Evolutionary conservation across 2,888 invertebrate genomes (phyloP).

Genomic region (Thecocarcelia acutangulata): DNA sequence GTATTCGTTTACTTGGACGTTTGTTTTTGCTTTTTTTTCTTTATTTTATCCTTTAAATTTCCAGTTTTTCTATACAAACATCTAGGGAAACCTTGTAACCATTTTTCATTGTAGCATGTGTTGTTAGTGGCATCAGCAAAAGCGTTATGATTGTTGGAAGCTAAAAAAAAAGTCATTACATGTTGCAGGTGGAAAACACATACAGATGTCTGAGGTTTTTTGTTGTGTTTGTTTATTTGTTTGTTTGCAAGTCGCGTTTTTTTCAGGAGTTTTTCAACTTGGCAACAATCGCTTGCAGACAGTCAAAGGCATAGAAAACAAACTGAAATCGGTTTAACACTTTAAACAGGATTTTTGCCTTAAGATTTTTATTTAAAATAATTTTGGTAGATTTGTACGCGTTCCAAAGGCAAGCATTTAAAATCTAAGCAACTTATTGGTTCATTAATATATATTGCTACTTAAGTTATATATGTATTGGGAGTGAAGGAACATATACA

Average conservation of each 20-base stretch:
- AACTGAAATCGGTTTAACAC: conserved; percentile 51
- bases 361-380: conserved; percentile 24
- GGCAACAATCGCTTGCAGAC: conserved; percentile 15
- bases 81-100: conserved; percentile 67
- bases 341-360: conserved; percentile 17
- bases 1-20: conserved; percentile 15
- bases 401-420: conserved; percentile 17
- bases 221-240: background rate
- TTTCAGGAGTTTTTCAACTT: conserved; percentile 48
- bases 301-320: background rate
- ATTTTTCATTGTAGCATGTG: conserved; percentile 64
- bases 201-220: conserved; percentile 46
- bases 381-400: background rate
- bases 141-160: background rate
- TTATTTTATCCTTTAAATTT: conserved; percentile 62
- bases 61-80: conserved; percentile 62
- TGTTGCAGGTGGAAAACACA: conserved; percentile 65
- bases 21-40: conserved; percentile 1
- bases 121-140: conserved; percentile 22
- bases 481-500: too few relatives aligned
- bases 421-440: conserved; percentile 34
- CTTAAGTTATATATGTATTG: too few relatives aligned
- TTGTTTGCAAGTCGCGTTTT: conserved; percentile 23
- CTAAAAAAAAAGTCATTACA: conserved; percentile 51
- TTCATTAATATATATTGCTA: conserved; percentile 30